Base-by-base conservation (phyloP, 2,888 invertebrate genomes). In the Drosophila sordidula region DNA sequence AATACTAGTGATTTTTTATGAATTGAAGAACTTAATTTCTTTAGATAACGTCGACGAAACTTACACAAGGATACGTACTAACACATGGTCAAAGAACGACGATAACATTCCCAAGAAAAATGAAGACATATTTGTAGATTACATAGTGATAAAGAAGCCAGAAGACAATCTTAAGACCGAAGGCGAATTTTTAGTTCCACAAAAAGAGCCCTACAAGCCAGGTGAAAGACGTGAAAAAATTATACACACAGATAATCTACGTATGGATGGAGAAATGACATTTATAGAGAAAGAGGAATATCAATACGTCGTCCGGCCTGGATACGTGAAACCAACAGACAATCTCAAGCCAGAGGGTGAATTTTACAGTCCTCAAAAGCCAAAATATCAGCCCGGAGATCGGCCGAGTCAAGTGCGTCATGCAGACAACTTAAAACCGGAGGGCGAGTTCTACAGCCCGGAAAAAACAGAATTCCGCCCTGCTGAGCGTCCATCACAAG, bases 121-220 rank as follows among this genome's bases (percentile, higher is more conserved):
- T 92, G 74, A 87, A 77, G 83, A 85, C 6, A 87, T 83, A 65
- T 50, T 87, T 47, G 75, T 86, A 39, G 85, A 86, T 52, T 86
- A 86, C 26, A 29, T 86, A 54, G 88, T 86, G 26, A 86, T 88
- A 18, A 86, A 88, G 32, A 95, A 93, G 75, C 95, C 94, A 0
- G 91, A 93, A 76, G 95, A 95, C 75, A 95, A 95, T 88, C 91
- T 95, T 0, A 92, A 91, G 50, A 93, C 94, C 0, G 95, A 95
- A 87, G 95, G 95, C 1, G 94, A 94, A 0, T 93, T 93, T 69
- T 89, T 91, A 41, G 77, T 90, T 12, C 93, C 93, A 1, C 89
- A 90, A 47, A 91, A 90, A 39, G 92, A 93, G 26, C 87, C 91
- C 41, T 94, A 93, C 86, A 91, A 89, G 2, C 94, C 94, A 11